Conservation (phyloP, 2,888 invertebrate species). For the Habrosyne pyritoides region DNA sequence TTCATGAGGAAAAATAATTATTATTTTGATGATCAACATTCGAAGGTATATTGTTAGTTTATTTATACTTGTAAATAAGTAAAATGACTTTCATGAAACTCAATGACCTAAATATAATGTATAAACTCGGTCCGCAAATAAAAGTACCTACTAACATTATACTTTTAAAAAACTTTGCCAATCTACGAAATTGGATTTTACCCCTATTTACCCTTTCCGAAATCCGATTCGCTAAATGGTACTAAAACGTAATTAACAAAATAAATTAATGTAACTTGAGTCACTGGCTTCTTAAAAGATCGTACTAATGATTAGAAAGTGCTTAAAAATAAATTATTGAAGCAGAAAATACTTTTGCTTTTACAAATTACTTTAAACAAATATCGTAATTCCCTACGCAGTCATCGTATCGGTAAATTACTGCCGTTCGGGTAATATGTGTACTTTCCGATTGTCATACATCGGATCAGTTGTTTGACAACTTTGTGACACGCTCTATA, state of each 20-base stretch:
- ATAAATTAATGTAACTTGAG: slow-evolving; percentile 26
- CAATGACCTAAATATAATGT: neutral
- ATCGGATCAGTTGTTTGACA: neutral
- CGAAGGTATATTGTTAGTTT: no score
- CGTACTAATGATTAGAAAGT: slow-evolving; percentile 23
- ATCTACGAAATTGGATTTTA: slow-evolving; percentile 5
- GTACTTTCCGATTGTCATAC: slow-evolving; percentile 1
- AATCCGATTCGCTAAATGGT: slow-evolving; percentile 10
- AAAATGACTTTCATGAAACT: neutral
- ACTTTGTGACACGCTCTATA: neutral
- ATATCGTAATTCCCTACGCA: neutral
- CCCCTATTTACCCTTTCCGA: slow-evolving; percentile 14
- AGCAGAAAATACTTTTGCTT: slow-evolving; percentile 11
- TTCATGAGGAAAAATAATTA: no score
- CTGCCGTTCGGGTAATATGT: slow-evolving; percentile 4
- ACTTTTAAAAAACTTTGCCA: neutral
- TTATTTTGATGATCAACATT: no score
- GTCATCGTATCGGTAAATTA: slow-evolving; percentile 1
- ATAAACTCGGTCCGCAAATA: neutral
- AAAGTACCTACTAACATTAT: neutral
- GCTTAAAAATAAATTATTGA: slow-evolving; percentile 26
- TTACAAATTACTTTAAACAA: neutral
- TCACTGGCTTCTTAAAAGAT: slow-evolving; percentile 20
- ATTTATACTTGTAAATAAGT: no score
- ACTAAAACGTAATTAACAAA: slow-evolving; percentile 27